Conservation (phyloP, 2,888 invertebrate genomes). For the Mythimna loreyi region DNA sequence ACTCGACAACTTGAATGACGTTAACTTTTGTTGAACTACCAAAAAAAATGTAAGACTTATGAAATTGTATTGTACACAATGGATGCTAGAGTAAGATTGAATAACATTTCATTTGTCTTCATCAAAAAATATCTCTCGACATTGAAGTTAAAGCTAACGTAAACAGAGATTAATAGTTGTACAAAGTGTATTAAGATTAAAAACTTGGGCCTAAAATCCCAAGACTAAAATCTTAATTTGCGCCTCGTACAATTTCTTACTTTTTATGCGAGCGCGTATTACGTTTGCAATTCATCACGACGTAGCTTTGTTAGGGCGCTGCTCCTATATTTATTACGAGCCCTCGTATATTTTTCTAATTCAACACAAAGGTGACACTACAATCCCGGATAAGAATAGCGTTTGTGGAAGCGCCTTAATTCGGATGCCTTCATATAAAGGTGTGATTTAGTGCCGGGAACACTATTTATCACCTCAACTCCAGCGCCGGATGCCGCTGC, state of each 20-base stretch:
- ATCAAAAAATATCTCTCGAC: background rate
- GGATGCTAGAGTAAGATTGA: background rate
- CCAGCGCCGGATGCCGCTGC: slow-evolving; percentile 61
- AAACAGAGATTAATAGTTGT: slow-evolving; percentile 20
- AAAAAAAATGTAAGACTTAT: background rate
- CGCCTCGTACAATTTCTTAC: slow-evolving; percentile 29
- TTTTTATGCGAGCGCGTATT: slow-evolving; percentile 44
- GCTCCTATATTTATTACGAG: slow-evolving; percentile 50
- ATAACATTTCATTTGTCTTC: background rate
- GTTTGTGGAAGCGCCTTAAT: slow-evolving; percentile 63
- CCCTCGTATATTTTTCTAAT: slow-evolving; percentile 62
- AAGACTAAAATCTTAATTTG: slow-evolving; percentile 38
- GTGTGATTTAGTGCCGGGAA: slow-evolving; percentile 74
- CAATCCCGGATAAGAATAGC: slow-evolving; percentile 60
- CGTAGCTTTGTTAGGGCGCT: slow-evolving; percentile 40
- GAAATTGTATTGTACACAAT: background rate
- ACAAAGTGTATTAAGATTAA: slow-evolving; percentile 27
- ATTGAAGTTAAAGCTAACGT: background rate
- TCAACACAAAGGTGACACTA: slow-evolving; percentile 60
- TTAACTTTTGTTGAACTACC: background rate
- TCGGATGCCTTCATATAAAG: slow-evolving; percentile 72
- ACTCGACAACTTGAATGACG: background rate
- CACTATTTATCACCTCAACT: slow-evolving; percentile 72
- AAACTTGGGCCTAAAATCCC: slow-evolving; percentile 2
- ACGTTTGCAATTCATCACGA: slow-evolving; percentile 45